Base-by-base conservation (phyloP, 2,888 invertebrate genomes). In the Oithona nana region DNA sequence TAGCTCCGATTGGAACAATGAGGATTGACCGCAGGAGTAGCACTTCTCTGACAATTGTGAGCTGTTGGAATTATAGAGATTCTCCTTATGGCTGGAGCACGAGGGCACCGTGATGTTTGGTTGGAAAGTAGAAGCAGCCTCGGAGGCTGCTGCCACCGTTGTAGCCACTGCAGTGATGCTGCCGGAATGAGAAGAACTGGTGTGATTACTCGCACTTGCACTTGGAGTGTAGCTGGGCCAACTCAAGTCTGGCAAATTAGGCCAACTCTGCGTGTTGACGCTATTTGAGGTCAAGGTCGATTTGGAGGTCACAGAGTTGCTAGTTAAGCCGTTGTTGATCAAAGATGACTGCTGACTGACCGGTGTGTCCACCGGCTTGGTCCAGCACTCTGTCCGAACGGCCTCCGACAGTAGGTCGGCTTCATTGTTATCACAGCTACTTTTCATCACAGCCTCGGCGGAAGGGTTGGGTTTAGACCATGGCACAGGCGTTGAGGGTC, bases 1-100 rank as follows among this genome's bases (percentile, higher is more conserved):
- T 13, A 59, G 59, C 49, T 59, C 59, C 6, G 39, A 39, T 59
- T 29, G 28, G 29, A 59, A 59, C 48, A 59, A 26, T 26, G 59
- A 59, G 48, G 59, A 59, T 28, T 59, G 59, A 20, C 59, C 59
- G 26, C 59, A 59, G 50, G 59, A 59, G 39, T 48, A 48, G 24
- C 28, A 20, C 24, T 59, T 48, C 16, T 59, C 50, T 20, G 48
- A n/a, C 24, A 29, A 29, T 22, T 57, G 30, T 30, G 30, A 28
- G 57, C 30, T 39, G 31, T n/a, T n/a, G 20, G 50, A 49, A 49
- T 49, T n/a, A 49, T n/a, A 20, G 50, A 26, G 16, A 26, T 26
- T 54, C 6, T 54, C 26, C 54, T 24, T 54, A 20, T 6, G 16
- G 54, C 24, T 26, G 26, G 13, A 24, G 22, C 24, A 20, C 20